A percentile compares a stretch with the other conserved stretches of the same genome.
phyloP scores from a whole-genome alignment of 92 coral and sea anemone species.

The Phenganax stokvisi region DNA sequence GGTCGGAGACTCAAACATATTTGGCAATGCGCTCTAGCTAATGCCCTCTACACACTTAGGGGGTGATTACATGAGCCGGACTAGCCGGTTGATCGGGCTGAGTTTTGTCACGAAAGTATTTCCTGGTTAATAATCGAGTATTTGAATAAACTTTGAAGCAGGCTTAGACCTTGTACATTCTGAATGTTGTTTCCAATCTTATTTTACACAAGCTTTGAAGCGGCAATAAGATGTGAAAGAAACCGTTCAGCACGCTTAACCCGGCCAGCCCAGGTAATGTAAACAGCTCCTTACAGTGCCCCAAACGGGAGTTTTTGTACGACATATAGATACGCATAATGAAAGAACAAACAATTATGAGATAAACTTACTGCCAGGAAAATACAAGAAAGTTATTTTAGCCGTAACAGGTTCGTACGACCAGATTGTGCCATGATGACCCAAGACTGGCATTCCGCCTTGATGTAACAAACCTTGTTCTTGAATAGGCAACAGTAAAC shows the following conservation, averaged over 20 bases:
- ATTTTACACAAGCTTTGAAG: no score
- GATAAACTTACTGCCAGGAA: constrained; percentile 21
- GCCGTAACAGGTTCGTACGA: constrained; percentile 9
- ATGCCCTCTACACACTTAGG: no score
- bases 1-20: background rate
- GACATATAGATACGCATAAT: background rate
- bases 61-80: no score
- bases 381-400: constrained; percentile 10
- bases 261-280: background rate
- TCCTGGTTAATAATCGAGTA: no score
- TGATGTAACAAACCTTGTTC: constrained; percentile 9
- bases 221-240: no score
- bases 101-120: no score
- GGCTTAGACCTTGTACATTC: no score
- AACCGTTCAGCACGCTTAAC: no score
- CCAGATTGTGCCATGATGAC: constrained; percentile 16
- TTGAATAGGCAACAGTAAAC: constrained; percentile 20
- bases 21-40: background rate
- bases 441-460: constrained; percentile 17
- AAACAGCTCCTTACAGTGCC: no score
- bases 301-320: background rate
- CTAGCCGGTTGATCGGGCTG: no score
- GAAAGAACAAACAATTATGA: background rate
- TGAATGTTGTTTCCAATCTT: no score
- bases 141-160: no score